phyloP scores from a whole-genome alignment of 2,797 vertebrate genomes.

The Gobionotothen gibberifrons region DNA sequence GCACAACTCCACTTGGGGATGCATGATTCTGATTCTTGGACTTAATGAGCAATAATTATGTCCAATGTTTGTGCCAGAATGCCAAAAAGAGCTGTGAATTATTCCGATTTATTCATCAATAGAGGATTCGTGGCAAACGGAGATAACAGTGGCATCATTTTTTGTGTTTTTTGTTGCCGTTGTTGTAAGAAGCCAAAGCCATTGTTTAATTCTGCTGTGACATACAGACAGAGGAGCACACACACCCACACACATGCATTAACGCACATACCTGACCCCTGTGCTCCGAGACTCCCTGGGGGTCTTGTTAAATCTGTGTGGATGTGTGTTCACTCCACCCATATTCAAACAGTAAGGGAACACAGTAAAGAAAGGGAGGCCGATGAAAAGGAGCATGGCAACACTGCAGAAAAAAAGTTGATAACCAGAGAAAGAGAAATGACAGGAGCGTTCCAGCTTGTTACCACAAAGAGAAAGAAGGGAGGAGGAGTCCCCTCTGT shows the following conservation, averaged over 20 bases:
- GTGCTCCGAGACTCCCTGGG: constrained; percentile 73
- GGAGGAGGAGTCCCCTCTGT: constrained; percentile 37
- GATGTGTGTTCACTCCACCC: constrained; percentile 47
- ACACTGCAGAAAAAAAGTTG: constrained; percentile 62
- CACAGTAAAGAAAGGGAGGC: constrained; percentile 51
- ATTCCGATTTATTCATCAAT: constrained; percentile 53
- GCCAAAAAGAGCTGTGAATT: constrained; percentile 26
- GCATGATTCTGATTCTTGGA: constrained; percentile 18
- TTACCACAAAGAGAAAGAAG: constrained; percentile 67
- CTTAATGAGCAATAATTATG: constrained; percentile 46
- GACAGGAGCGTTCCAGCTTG: constrained; percentile 64
- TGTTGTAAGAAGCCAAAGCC: constrained; percentile 26
- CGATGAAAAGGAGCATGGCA: constrained; percentile 66
- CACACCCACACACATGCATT: constrained; percentile 25
- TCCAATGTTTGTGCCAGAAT: constrained; percentile 24
- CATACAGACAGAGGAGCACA: constrained; percentile 35
- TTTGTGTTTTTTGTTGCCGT: constrained; percentile 37
- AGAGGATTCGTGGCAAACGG: constrained; percentile 27
- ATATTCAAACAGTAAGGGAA: constrained; percentile 62
- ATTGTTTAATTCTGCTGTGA: constrained; percentile 42
- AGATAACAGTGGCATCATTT: constrained; percentile 42
- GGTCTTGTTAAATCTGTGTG: constrained; percentile 72
- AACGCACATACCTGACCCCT: constrained; percentile 66
- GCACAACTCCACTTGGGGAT: constrained; percentile 18
- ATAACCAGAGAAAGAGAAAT: constrained; percentile 65